Percentiles rank a stretch among this genome's conserved stretches.
These are phyloP conservation scores for Drosophila algonquin DNA, from an alignment of 2,888 invertebrate genomes.

Conservation along the genomic window DNA sequence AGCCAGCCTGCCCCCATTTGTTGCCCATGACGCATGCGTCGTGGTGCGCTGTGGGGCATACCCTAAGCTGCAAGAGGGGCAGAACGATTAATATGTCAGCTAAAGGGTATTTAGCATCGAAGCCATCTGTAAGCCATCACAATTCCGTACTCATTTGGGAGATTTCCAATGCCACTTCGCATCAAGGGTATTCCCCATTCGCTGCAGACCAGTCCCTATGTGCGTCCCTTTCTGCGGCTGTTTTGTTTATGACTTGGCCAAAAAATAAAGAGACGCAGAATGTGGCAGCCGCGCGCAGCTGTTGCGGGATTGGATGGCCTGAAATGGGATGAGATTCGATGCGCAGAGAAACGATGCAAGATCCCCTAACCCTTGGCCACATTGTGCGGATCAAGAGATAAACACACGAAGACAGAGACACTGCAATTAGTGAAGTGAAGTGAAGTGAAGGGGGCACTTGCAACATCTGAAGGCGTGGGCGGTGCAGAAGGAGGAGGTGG, in stretches of 20 bases:
- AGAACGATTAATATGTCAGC: too few species aligned
- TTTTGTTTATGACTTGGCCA: constrained; percentile 75
- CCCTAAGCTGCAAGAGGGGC: not conserved
- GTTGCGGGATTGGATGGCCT: constrained; percentile 47
- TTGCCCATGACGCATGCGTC: constrained; percentile 72
- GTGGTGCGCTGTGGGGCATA: constrained; percentile 1
- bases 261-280: constrained; percentile 61
- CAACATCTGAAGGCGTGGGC: constrained; percentile 30
- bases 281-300: constrained; percentile 59
- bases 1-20: constrained; percentile 70
- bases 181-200: not conserved
- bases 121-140: too few species aligned
- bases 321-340: constrained; percentile 11
- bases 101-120: too few species aligned
- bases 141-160: too few species aligned
- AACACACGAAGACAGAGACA: constrained; percentile 55
- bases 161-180: too few species aligned
- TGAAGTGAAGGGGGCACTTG: constrained; percentile 50
- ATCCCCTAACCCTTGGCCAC: constrained; percentile 56
- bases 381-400: constrained; percentile 71
- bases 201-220: not conserved
- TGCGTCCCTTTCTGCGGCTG: constrained; percentile 44
- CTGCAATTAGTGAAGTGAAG: constrained; percentile 70
- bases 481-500: not conserved
- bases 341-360: constrained; percentile 6